Evolutionary conservation across 1,140 invertebrate species (phyloP), one percentile per base, ranked within the genome.

Genomic region (Platorchestia sp.): DNA sequence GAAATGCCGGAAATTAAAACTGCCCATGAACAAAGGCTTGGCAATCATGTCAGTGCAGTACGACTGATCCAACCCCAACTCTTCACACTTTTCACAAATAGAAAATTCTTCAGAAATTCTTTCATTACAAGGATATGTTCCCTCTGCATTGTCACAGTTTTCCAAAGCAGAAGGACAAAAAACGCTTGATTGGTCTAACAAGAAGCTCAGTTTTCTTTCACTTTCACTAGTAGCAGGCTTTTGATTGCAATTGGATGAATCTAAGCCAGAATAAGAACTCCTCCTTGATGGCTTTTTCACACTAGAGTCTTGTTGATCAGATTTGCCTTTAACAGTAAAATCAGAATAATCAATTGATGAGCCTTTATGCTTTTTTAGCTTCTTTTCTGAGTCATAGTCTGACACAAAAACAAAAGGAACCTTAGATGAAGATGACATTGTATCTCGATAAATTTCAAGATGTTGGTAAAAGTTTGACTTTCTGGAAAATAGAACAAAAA

Each of bases 1-100:
- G 91, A 93, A 93, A 10, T 93, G 91, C 36, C 36, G 16, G 36
- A 93, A 93, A 47, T 93, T 93, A 47, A 93, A 93, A 41, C 91
- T 93, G 1, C 91, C 91, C 91, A 93, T 93, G 45, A 93, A 93
- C 36, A 93, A 7, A 16, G 91, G 91, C 91, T 93, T 93, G 43
- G 91, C 91, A 16, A 93, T 44, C 91, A 93, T 93, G 43, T 93
- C 91, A 45, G 91, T 45, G 19, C 43, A 45, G 45, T 93, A 93
- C 7, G 91, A 93, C 40, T 93, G 91, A 44, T 93, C 91, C 40
- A 93, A 47, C 19, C 91, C 91, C 43, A 93, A n/a, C 45, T 93
- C 91, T 14, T n/a, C 45, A 93, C 91, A 93, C 45, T 93, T 93
- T n/a, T 45, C 40, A 47, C 91, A 93, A 44, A 93, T 44, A n/a